A percentile compares a stretch with the other conserved stretches of the same genome.
Conservation (phyloP, 2,888 invertebrate genomes). For the Eristalinus aeneus region DNA sequence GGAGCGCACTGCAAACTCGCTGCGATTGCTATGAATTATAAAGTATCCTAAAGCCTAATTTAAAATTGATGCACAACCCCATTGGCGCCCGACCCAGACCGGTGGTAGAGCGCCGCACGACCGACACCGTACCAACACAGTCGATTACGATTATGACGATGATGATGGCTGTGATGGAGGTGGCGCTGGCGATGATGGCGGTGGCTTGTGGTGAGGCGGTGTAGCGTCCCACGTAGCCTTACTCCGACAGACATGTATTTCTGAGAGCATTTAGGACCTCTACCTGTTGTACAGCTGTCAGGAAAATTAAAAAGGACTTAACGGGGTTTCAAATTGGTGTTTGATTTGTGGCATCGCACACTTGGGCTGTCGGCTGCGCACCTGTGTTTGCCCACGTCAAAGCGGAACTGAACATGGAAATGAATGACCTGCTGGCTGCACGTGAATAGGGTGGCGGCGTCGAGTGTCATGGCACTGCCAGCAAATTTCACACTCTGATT, state of each 20-base stretch:
- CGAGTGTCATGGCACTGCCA: conserved; percentile 31
- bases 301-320: conserved; percentile 48
- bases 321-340: conserved; percentile 35
- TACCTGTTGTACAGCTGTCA: conserved; percentile 61
- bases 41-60: conserved; percentile 23
- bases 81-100: not conserved
- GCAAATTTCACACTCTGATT: conserved; percentile 48
- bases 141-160: conserved; percentile 1
- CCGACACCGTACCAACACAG: not conserved
- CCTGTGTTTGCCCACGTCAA: not conserved
- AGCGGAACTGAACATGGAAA: not conserved
- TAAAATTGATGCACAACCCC: conserved; percentile 33
- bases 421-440: conserved; percentile 5
- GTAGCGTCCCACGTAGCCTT: not conserved
- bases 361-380: not conserved
- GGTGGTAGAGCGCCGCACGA: not conserved
- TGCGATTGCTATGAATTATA: conserved; percentile 33
- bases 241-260: not conserved
- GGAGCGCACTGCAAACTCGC: not conserved
- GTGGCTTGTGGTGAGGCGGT: not conserved
- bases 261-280: conserved; percentile 1
- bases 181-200: conserved; percentile 3
- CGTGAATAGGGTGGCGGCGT: conserved; percentile 10
- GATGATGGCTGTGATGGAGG: not conserved
- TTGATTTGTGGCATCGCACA: conserved; percentile 45